Evolutionary conservation across 2,888 invertebrate species (phyloP).

Genomic region (Prionchulus punctatus): DNA sequence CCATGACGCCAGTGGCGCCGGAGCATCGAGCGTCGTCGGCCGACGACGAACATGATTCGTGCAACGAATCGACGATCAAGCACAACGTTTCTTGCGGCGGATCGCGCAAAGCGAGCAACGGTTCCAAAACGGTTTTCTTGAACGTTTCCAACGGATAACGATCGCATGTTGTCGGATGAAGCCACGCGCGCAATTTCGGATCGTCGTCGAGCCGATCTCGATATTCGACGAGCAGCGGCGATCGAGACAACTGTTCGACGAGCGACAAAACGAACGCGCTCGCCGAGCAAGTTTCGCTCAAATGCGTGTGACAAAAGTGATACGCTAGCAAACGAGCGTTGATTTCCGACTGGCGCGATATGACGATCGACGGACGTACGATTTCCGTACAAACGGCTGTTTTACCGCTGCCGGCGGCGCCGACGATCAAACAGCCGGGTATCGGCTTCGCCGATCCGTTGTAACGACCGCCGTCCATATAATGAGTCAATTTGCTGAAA

Average conservation of each 20-base stretch:
- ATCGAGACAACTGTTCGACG: constrained; percentile 49
- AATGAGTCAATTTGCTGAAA: constrained; percentile 56
- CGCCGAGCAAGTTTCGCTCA: constrained; percentile 51
- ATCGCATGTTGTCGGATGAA: constrained; percentile 61
- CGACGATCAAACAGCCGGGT: constrained; percentile 62
- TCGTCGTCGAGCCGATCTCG: constrained; percentile 41
- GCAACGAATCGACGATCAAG: constrained; percentile 66
- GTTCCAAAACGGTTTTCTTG: constrained; percentile 68
- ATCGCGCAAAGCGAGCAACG: constrained; percentile 58
- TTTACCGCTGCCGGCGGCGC: constrained; percentile 84
- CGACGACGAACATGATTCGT: constrained; percentile 43
- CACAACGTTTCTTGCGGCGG: constrained; percentile 64
- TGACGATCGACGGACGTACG: constrained; percentile 32
- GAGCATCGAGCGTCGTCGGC: constrained; percentile 9
- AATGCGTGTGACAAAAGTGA: constrained; percentile 50
- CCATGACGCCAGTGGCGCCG: constrained; percentile 35
- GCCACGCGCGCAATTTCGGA: constrained; percentile 60
- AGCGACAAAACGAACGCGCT: constrained; percentile 67
- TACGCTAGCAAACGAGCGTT: constrained; percentile 64
- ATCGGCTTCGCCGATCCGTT: background rate
- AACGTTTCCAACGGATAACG: constrained; percentile 78
- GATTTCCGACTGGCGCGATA: constrained; percentile 40
- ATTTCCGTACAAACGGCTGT: constrained; percentile 70
- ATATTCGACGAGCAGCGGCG: constrained; percentile 17
- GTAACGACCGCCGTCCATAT: background rate